Conservation (phyloP, 2,888 invertebrate genomes). For the Cataglyphis albicans region DNA sequence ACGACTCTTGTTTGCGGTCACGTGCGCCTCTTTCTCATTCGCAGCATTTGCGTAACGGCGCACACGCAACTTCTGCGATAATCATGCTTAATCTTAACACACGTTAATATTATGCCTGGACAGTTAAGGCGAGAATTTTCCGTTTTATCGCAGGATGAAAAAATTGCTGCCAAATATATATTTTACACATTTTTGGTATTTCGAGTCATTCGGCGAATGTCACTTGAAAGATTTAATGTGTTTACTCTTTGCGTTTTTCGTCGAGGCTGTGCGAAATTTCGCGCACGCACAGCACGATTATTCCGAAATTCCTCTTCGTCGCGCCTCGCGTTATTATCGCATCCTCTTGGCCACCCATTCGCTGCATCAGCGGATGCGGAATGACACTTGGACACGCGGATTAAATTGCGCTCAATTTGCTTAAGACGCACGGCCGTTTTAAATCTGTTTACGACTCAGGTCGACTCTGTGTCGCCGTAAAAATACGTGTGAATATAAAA, state of each 20-base stretch:
- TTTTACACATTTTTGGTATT: background rate
- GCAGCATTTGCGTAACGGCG: constrained; percentile 47
- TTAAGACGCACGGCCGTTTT: constrained; percentile 26
- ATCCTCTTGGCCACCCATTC: constrained; percentile 42
- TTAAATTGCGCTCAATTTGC: constrained; percentile 40
- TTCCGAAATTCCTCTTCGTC: background rate
- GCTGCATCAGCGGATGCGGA: constrained; percentile 34
- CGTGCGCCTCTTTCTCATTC: background rate
- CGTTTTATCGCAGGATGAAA: background rate
- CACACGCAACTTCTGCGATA: constrained; percentile 1
- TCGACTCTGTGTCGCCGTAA: too few relatives aligned
- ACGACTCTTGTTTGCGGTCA: background rate
- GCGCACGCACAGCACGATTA: background rate
- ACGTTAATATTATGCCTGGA: constrained; percentile 10
- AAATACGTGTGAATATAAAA: background rate
- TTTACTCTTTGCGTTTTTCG: background rate
- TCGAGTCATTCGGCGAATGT: background rate
- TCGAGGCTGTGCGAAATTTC: constrained; percentile 10
- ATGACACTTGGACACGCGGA: constrained; percentile 31
- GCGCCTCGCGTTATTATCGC: constrained; percentile 15
- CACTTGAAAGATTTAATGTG: background rate
- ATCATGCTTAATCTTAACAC: constrained; percentile 36
- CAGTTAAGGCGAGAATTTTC: background rate
- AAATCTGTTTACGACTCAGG: constrained; percentile 3
- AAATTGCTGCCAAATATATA: background rate